Conservation (phyloP, 2,888 invertebrate genomes). For the Synanthedon myopaeformis region DNA sequence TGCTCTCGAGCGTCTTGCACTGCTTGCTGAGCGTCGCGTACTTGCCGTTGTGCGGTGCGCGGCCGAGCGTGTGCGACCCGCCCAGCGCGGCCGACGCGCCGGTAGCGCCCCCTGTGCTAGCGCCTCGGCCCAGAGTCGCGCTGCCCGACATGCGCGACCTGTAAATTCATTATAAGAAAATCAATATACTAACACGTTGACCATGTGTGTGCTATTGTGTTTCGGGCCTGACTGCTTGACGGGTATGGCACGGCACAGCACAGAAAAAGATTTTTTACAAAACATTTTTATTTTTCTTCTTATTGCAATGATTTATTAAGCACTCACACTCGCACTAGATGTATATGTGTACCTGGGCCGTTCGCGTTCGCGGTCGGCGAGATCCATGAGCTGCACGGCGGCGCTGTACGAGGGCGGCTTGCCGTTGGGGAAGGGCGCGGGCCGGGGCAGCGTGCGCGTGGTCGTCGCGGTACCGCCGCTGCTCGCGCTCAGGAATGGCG, state of each 20-base stretch:
- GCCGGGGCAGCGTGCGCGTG: slow-evolving; percentile 59
- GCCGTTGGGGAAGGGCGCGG: slow-evolving; percentile 76
- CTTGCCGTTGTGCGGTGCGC: slow-evolving; percentile 84
- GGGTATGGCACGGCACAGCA: too few species aligned
- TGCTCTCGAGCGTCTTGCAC: slow-evolving; percentile 94
- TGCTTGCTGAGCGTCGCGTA: slow-evolving; percentile 96
- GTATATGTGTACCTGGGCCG: slow-evolving; percentile 25
- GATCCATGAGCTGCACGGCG: slow-evolving; percentile 69
- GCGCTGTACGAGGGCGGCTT: slow-evolving; percentile 69
- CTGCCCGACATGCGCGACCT: slow-evolving; percentile 54
- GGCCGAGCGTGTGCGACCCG: slow-evolving; percentile 76
- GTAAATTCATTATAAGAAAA: neutral
- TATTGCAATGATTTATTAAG: too few species aligned
- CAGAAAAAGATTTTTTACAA: too few species aligned
- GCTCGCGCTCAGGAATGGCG: slow-evolving; percentile 75
- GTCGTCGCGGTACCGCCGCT: slow-evolving; percentile 59
- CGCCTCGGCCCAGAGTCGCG: slow-evolving; percentile 53
- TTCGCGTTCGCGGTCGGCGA: slow-evolving; percentile 27
- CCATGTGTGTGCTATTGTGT: too few species aligned
- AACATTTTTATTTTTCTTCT: too few species aligned
- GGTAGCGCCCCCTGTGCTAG: slow-evolving; percentile 40
- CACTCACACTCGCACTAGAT: too few species aligned
- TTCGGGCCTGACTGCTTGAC: too few species aligned
- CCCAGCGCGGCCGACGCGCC: slow-evolving; percentile 54
- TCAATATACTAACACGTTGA: too few species aligned